Conservation (phyloP, 2,113 vertebrate genomes). For the Ancistrus triradiatus region DNA sequence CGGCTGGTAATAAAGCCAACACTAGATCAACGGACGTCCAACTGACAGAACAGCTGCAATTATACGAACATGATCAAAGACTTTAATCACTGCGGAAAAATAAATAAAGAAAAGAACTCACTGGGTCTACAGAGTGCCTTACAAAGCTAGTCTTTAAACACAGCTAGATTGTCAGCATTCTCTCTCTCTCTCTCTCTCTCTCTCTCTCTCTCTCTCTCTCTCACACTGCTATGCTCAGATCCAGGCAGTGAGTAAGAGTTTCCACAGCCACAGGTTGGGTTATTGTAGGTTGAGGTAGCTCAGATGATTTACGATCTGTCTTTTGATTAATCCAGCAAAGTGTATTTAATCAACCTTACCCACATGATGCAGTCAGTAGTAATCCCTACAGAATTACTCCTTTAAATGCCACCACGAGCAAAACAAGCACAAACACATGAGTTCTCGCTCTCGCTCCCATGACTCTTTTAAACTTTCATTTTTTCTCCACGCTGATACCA, state of each 20-base stretch:
- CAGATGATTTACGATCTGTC: constrained; percentile 42
- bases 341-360: constrained; percentile 32
- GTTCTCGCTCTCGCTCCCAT: background rate
- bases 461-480: background rate
- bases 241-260: constrained; percentile 59
- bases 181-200: constrained; percentile 17
- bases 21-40: too few relatives aligned
- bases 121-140: too few relatives aligned
- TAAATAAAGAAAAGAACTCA: too few relatives aligned
- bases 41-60: too few relatives aligned
- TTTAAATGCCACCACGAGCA: constrained; percentile 2
- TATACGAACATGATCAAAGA: too few relatives aligned
- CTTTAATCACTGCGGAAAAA: too few relatives aligned
- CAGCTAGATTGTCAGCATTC: too few relatives aligned
- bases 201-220: constrained; percentile 36
- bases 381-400: constrained; percentile 11
- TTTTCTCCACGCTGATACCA: background rate
- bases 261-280: constrained; percentile 37
- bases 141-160: too few relatives aligned
- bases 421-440: background rate
- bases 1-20: too few relatives aligned
- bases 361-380: background rate
- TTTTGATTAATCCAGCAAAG: constrained; percentile 38
- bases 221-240: constrained; percentile 54
- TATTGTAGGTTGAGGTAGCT: constrained; percentile 34